phyloP scores from a whole-genome alignment of 2,113 vertebrate species.

The Protobothrops mucrosquamatus region DNA sequence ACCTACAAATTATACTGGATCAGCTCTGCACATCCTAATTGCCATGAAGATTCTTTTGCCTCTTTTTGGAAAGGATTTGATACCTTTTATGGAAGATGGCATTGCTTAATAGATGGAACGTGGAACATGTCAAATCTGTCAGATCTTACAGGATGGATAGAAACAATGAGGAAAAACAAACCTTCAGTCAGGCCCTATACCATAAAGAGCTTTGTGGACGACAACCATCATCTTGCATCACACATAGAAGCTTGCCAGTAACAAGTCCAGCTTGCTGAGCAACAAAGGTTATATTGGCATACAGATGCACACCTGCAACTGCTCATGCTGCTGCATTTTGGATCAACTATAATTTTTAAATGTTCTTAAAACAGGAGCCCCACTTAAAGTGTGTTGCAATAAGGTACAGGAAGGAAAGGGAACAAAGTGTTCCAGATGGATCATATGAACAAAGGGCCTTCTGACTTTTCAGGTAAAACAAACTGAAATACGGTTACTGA shows the following conservation, averaged over 20 bases:
- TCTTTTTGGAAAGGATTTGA: neutral
- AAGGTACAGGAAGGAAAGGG: neutral
- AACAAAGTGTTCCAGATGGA: neutral
- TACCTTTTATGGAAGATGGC: neutral
- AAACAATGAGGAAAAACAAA: neutral
- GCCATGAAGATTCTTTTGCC: neutral
- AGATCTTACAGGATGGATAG: neutral
- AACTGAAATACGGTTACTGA: neutral
- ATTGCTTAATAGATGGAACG: neutral
- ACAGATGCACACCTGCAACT: neutral
- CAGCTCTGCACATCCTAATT: neutral
- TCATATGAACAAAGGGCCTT: neutral
- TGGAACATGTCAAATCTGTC: neutral
- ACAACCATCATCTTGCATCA: neutral
- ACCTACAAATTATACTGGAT: neutral
- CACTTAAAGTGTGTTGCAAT: neutral
- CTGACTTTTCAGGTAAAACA: neutral
- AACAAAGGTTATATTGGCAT: neutral
- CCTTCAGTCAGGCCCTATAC: neutral
- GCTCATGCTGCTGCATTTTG: neutral
- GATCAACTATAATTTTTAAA: neutral
- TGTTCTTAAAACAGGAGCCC: neutral
- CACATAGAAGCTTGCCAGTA: neutral
- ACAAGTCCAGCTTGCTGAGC: neutral
- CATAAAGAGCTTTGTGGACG: neutral